Evolutionary conservation across 2,888 invertebrate genomes (phyloP).

Genomic region (Biston stratarius): DNA sequence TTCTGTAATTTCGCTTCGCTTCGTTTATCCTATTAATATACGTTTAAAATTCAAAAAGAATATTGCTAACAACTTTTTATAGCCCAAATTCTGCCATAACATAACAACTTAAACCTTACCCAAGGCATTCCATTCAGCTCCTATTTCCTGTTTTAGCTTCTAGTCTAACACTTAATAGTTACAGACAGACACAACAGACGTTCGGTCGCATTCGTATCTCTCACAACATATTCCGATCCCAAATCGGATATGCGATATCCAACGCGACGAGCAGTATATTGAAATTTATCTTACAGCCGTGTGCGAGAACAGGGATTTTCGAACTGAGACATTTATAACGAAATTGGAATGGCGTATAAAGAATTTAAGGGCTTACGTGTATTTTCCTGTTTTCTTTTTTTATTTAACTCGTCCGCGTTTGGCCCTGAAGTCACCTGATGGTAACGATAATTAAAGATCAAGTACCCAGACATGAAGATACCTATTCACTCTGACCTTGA

Average conservation of each 20-base stretch:
- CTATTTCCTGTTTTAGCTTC: too few species aligned
- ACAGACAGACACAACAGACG: conserved; percentile 1
- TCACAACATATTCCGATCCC: conserved; percentile 4
- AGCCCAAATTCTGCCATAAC: too few species aligned
- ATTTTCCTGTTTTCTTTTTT: background rate
- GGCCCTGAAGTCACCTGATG: background rate
- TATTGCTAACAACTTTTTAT: too few species aligned
- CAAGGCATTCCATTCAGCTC: too few species aligned
- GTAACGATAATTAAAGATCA: background rate
- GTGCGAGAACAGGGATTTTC: conserved; percentile 13
- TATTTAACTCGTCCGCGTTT: too few species aligned
- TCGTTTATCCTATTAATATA: too few species aligned
- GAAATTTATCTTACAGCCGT: conserved; percentile 27
- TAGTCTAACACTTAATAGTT: background rate
- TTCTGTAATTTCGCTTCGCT: too few species aligned
- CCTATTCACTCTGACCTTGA: too few species aligned
- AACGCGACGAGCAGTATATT: conserved; percentile 19
- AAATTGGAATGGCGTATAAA: conserved; percentile 4
- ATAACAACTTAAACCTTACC: too few species aligned
- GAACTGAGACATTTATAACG: conserved; percentile 10
- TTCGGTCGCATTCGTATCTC: background rate
- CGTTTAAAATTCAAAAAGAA: too few species aligned
- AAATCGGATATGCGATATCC: conserved; percentile 24
- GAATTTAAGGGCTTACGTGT: conserved; percentile 7
- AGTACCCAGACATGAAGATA: too few species aligned